Evolutionary conservation across 2,888 invertebrate genomes (phyloP), one percentile per base, ranked within the genome.

Genomic region (Gymnocheta viridis): DNA sequence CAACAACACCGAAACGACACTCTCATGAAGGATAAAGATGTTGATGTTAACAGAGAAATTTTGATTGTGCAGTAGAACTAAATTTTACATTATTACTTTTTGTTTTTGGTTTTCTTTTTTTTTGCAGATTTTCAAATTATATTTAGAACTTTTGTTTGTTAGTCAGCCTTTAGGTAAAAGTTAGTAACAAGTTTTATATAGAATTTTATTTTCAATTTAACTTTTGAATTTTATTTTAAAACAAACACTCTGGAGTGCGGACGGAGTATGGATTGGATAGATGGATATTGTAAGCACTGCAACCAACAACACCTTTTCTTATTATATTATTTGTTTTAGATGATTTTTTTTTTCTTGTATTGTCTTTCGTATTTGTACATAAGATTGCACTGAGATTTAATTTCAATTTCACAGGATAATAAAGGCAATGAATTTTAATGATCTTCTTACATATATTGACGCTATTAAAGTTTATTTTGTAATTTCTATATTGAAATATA

Each of bases 151-250:
- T 84, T 84, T 78, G 72, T 66, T 72, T 77, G 77, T 73, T 77
- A 73, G 66, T 72, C 72, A 60, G 84, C 81, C 84, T 78, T 77
- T 77, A 73, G 84, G 76, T 81, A 54, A 54, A 80, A 73, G 70
- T 83, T 80, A 73, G 67, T 73, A 60, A 67, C 62, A 84, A 84
- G 73, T 80, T 84, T 84, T 78, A 62, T 54, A 78, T 78, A 62
- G 72, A 81, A 81, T 81, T 84, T 84, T 81, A 78, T 84, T 84
- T 84, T 73, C 84, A 84, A 81, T 84, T 84, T 84, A 84, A 84
- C 84, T 84, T 47, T 84, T 84, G 81, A 69, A 77, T 84, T 81
- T 77, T 69, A 62, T 82, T 77, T 72, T 22, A 51, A 82, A 82
- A 62, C 74, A 76, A 82, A 69, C 35, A 82, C 49, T 27, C 12